A percentile compares a stretch with the other conserved stretches of the same genome.
These are phyloP conservation scores for Cynodonichthys magdalenae DNA, from an alignment of 2,797 vertebrate species.

Conservation along the genomic window DNA sequence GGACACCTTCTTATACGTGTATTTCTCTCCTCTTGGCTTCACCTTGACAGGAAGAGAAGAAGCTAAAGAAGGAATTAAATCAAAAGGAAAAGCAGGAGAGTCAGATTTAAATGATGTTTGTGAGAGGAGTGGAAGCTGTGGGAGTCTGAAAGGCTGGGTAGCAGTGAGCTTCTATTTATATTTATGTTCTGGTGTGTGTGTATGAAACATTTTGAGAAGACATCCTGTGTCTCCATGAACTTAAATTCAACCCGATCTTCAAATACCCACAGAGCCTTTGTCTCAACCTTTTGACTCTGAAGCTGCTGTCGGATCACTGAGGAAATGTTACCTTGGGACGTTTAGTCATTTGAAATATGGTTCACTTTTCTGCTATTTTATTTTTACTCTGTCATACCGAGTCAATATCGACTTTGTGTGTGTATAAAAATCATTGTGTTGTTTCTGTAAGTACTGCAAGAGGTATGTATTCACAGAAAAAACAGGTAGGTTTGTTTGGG, in stretches of 20 bases:
- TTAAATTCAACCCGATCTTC: constrained; percentile 32
- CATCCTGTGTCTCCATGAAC: constrained; percentile 38
- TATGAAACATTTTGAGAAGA: constrained; percentile 4
- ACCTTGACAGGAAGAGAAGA: not conserved
- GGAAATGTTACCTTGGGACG: not conserved
- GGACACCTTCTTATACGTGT: constrained; percentile 23
- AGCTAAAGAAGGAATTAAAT: constrained; percentile 7
- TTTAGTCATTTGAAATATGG: not conserved
- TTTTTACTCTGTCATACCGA: not conserved
- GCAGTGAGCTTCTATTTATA: constrained; percentile 1
- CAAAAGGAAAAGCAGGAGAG: constrained; percentile 9
- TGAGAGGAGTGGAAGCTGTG: constrained; percentile 11
- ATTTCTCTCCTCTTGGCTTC: constrained; percentile 23
- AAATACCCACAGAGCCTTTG: constrained; percentile 36
- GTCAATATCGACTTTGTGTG: not conserved
- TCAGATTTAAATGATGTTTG: constrained; percentile 21
- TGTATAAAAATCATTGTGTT: not conserved
- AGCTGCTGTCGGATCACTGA: constrained; percentile 31
- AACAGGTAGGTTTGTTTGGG: not conserved
- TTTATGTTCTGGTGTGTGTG: not conserved
- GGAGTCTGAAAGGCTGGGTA: not conserved
- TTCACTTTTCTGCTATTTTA: not conserved
- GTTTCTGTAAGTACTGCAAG: not conserved
- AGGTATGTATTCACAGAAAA: not conserved
- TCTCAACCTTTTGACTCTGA: constrained; percentile 51